Conservation (phyloP, 2,888 invertebrate species). For the Lepidocyrtinus sp. region DNA sequence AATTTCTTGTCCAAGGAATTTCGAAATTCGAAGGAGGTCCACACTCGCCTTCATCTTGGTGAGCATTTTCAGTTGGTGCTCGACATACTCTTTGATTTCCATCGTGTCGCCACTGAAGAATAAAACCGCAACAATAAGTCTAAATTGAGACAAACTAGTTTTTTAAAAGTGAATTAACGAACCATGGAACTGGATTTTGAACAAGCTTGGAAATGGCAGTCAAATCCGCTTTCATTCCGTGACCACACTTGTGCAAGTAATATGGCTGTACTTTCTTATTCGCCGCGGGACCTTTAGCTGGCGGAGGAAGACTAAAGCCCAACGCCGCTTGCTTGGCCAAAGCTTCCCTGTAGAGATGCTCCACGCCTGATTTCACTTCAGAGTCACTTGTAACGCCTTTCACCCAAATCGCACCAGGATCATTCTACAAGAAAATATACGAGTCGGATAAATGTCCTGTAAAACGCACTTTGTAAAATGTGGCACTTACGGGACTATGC, state of each 20-base stretch:
- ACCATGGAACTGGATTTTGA: conserved; percentile 26
- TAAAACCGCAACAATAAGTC: no score
- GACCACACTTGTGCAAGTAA: conserved; percentile 61
- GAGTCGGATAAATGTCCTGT: no score
- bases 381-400: conserved; percentile 55
- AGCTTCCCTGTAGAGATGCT: conserved; percentile 44
- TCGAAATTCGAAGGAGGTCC: conserved; percentile 58
- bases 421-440: conserved; percentile 40
- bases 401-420: conserved; percentile 61
- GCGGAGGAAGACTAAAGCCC: background rate
- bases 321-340: conserved; percentile 5
- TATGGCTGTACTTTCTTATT: conserved; percentile 26
- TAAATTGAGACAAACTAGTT: no score
- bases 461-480: background rate
- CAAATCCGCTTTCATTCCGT: conserved; percentile 66
- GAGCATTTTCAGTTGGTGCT: conserved; percentile 1
- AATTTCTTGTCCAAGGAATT: conserved; percentile 61
- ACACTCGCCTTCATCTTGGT: conserved; percentile 60
- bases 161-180: background rate
- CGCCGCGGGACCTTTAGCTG: background rate
- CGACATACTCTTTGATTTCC: conserved; percentile 20
- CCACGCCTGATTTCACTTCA: conserved; percentile 58
- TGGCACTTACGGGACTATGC: conserved; percentile 54
- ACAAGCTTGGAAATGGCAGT: conserved; percentile 57
- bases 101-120: conserved; percentile 36